phyloP scores from a whole-genome alignment of 2,888 invertebrate species.

The Abscondita cerata region DNA sequence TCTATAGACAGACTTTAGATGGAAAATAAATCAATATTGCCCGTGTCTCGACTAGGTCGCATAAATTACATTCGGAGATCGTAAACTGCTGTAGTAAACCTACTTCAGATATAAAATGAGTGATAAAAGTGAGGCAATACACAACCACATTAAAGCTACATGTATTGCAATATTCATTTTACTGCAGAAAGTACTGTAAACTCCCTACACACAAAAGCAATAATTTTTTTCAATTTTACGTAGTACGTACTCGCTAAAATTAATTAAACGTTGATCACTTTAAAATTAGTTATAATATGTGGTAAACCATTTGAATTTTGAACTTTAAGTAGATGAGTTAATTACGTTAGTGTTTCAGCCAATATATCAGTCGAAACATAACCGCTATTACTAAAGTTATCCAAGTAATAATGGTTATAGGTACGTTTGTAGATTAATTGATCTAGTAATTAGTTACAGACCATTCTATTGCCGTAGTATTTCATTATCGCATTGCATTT shows the following conservation, averaged over 20 bases:
- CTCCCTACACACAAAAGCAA: background rate
- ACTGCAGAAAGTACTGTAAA: constrained; percentile 1
- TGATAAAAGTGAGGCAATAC: constrained; percentile 25
- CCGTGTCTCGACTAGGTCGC: constrained; percentile 17
- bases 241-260: too few relatives aligned
- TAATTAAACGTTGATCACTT: background rate
- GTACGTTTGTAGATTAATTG: constrained; percentile 37
- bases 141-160: constrained; percentile 18
- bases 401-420: constrained; percentile 27
- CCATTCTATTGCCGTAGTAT: constrained; percentile 17
- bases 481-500: constrained; percentile 19
- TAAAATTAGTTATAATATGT: background rate
- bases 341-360: constrained; percentile 20
- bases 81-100: constrained; percentile 23
- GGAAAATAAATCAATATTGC: constrained; percentile 24
- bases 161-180: constrained; percentile 18
- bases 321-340: constrained; percentile 25
- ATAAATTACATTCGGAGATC: constrained; percentile 24
- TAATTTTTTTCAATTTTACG: background rate
- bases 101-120: constrained; percentile 21
- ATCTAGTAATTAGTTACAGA: constrained; percentile 38
- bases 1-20: constrained; percentile 12
- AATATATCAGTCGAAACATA: constrained; percentile 25
- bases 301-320: constrained; percentile 2
- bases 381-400: constrained; percentile 26